Base-by-base conservation (phyloP, 37 sponge, comb jelly and placozoan genomes). In the Aplysina aerophoba region DNA sequence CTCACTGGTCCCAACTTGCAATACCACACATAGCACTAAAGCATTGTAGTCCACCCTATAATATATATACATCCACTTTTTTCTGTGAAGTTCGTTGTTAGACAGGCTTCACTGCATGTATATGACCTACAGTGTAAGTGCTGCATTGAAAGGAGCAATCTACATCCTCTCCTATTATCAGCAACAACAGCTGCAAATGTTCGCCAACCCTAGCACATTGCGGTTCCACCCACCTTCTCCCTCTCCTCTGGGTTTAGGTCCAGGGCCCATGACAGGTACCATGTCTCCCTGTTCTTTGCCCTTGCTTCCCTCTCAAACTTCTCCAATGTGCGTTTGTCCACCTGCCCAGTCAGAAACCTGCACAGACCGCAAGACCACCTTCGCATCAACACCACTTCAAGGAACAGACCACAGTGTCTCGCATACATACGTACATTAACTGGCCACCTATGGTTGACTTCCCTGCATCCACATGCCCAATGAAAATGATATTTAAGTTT, bases 381-480 rank as follows among this genome's bases (percentile, higher is more conserved):
- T 40, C 50, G 41, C n/a, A n/a, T 17, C 20, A 59, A 59, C 20
- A 59, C 20, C 20, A 59, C 60, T 59, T 21, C 60, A 59, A 21
- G 60, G 17, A 69, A 21, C 20, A 69, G 15, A 24, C 60, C 30
- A 17, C 35, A 19, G 14, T 59, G 33, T 59, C n/a, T n/a, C n/a
- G 61, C 38, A 67, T 73, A 39, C 50, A 57, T 24, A 86, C 94
- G 90, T 61, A 97, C 94, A 98, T 90, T 15, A 99, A 69, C 31
- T 99, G 99, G 37, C 99, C 99, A 55, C 99, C 99, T 82, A 99
- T 99, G 6, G 99, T 99, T 13, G 97, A 97, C 79, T 99, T 99
- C 27, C 99, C 99, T 30, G 99, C 99, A 87, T 99, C 99, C 15
- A 99, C 99, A 79, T 99, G 99, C 12, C 99, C 99, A 59, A 99